These are phyloP conservation scores for Rostratula benghalensis DNA, from an alignment of 2,113 vertebrate genomes.

Conservation along the genomic window DNA sequence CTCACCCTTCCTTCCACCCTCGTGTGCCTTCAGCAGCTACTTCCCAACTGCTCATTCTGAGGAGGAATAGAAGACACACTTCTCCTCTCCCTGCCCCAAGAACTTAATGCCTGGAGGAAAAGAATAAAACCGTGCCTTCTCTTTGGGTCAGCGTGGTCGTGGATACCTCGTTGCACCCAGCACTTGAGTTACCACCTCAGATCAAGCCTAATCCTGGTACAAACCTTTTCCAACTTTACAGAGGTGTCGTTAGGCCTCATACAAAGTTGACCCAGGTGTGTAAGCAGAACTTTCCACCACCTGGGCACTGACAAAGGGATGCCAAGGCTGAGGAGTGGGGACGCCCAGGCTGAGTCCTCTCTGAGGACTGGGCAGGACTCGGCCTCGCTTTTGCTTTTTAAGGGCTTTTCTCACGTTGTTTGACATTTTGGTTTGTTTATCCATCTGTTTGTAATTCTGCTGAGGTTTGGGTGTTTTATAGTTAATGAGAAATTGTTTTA, in stretches of 20 bases:
- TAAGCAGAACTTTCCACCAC: not conserved
- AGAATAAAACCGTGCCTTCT: not conserved
- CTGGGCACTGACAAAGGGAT: not conserved
- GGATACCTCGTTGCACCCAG: accelerated
- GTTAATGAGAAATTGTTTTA: not conserved
- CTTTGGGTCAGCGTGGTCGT: not conserved
- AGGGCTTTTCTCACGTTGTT: not conserved
- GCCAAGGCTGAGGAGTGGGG: not conserved
- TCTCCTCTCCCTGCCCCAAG: not conserved
- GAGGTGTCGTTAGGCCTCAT: accelerated
- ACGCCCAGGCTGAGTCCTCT: not conserved
- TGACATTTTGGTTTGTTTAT: not conserved
- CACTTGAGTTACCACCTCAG: not conserved
- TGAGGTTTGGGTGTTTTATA: conserved; percentile 28
- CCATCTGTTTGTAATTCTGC: conserved; percentile 43
- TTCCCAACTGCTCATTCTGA: not conserved
- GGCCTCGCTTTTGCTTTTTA: not conserved
- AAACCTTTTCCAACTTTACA: not conserved
- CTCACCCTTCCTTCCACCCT: not conserved
- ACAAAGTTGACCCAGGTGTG: accelerated
- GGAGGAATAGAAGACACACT: not conserved
- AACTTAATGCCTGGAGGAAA: not conserved
- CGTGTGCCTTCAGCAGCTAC: not conserved
- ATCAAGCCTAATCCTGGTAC: not conserved
- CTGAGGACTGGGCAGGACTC: not conserved